phyloP scores from a whole-genome alignment of 2,113 vertebrate species.

The Ptyas mucosa region DNA sequence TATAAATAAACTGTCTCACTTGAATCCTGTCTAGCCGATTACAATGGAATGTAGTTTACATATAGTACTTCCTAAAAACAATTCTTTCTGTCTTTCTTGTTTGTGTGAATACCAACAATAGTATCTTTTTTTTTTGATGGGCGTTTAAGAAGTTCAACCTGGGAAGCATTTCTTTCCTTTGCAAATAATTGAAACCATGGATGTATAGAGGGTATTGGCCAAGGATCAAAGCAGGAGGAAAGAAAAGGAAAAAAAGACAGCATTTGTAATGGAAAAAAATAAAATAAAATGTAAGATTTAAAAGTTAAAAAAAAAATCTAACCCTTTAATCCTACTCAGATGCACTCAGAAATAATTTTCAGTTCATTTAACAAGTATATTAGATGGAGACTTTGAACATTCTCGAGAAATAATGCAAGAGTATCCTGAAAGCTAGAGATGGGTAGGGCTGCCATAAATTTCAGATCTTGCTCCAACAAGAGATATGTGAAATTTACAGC shows the following conservation, averaged over 20 bases:
- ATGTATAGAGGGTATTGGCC: neutral
- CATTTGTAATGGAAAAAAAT: neutral
- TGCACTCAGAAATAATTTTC: neutral
- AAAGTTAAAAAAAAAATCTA: neutral
- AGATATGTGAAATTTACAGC: neutral
- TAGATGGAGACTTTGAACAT: neutral
- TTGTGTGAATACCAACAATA: constrained; percentile 45
- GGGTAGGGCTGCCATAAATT: neutral
- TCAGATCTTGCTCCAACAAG: neutral
- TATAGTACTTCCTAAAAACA: constrained; percentile 23
- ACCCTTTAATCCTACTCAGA: too few relatives aligned
- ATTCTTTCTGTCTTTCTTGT: constrained; percentile 21
- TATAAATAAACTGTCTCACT: constrained; percentile 49
- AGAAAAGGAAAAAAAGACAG: neutral
- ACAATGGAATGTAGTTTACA: constrained; percentile 48
- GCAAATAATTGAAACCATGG: neutral
- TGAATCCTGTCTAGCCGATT: constrained; percentile 45
- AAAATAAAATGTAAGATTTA: neutral
- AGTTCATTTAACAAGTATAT: neutral
- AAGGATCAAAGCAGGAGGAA: neutral
- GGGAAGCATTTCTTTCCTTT: constrained; percentile 2
- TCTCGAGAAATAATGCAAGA: neutral
- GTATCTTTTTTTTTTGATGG: neutral
- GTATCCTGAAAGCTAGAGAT: neutral
- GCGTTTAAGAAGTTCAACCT: neutral